Base-by-base conservation (phyloP, 2,797 vertebrate species). In the Enteromius argenteus region DNA sequence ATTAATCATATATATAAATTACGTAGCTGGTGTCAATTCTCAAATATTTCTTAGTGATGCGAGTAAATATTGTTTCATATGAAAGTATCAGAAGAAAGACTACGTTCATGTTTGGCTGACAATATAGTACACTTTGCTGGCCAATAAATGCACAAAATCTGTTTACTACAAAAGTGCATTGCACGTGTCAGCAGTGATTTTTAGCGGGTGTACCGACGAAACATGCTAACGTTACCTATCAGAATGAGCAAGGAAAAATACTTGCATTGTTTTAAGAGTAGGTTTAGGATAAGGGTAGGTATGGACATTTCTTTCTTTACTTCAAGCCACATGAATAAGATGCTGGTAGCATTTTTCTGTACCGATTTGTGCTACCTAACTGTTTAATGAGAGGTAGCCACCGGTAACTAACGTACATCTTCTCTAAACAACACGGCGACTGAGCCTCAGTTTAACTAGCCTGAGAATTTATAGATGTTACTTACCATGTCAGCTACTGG, bases 401-500 rank as follows among this genome's bases (percentile, higher is more conserved):
- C 19, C 53, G 46, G 27, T 11, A 49, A 13, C 10, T 3, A 4
- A 19, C 32, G 27, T n/a, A 74, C 30, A 37, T 0, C 32, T 39
- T 9, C 11, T 75, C 32, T 14, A 56, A 0, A 15, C 39, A 37
- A 62, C 21, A 35, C 27, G 8, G 3, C 19, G 7, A 27, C 3
- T 30, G 19, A 21, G 17, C 27, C 11, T 60, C 23, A 64, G 19
- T 66, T 32, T 69, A 8, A 30, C 3, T 58, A 21, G 4, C n/a
- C 19, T 13, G 2, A 1, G 5, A n/a, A 13, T 39, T 73, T 39
- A 3, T 42, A 14, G 1, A 44, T 0, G 17, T 17, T 15, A 68
- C 87, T 88, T 72, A 88, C 87, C 87, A 88, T 88, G 19, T 53
- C 37, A n/a, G 32, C n/a, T 30, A 62, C 3, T 19, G 21, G 4